Evolutionary conservation across 2,113 vertebrate species (phyloP), one percentile per base, ranked within the genome.

Genomic region (Thunnus maccoyii): DNA sequence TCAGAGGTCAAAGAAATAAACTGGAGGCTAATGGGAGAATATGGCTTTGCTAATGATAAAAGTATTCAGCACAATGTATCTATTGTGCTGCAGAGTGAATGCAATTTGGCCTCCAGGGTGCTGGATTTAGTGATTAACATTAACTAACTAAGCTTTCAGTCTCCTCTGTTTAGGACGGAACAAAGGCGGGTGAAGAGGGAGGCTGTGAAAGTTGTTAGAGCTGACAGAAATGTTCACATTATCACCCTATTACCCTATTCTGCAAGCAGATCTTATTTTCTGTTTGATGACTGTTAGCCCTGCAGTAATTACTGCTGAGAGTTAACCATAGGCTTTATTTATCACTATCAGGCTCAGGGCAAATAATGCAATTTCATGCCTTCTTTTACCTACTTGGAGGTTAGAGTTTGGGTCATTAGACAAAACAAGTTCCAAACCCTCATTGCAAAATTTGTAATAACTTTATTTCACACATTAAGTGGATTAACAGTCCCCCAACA

Each of bases 41-140:
- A 78, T 58, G 62, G 69, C 76, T 84, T 17, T 69, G 69, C 54
- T 82, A 75, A 78, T 72, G 76, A 87, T 82, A 70, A 82, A 82
- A 76, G 56, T 81, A 71, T 65, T n/a, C 14, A 76, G 30, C 11
- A 85, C 57, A 84, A 83, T 89, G 46, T 52, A 63, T 78, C 78
- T 81, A 84, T 84, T 85, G 80, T 86, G 79, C 27, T 57, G 73
- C 62, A 69, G 68, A 87, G 51, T 57, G 62, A 86, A 89, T 86
- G 68, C 71, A 75, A 72, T 81, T 84, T 65, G 63, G 76, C 50
- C 76, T 75, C 72, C 4, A 3, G 88, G 80, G 76, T n/a, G 25
- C 77, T 77, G 86, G 86, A 78, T 88, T 82, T 67, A 72, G 68
- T 82, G 84, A 88, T 87, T 82, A 78, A 80, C 64, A 41, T 75